Conservation (phyloP, 2,888 invertebrate species). For the Lepidonotus clava region DNA sequence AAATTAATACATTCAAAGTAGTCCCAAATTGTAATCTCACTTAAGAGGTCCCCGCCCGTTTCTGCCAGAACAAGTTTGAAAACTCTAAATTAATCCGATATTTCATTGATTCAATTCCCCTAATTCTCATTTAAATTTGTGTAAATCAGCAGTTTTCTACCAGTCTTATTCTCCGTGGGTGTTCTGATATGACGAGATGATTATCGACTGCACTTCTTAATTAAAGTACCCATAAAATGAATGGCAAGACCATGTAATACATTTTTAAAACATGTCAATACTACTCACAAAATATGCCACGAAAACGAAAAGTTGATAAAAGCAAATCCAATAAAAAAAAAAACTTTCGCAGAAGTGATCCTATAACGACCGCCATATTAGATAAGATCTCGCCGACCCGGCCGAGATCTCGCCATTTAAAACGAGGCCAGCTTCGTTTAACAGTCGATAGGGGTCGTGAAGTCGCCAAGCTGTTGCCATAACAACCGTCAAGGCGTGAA, state of each 20-base stretch:
- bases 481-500: not conserved
- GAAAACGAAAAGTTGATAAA: not conserved
- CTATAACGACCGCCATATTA: not conserved
- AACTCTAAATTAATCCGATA: too few species aligned
- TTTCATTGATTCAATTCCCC: too few species aligned
- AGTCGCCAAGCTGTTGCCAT: slow-evolving; percentile 10
- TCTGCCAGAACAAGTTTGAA: too few species aligned
- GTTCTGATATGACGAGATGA: not conserved
- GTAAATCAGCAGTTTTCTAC: too few species aligned
- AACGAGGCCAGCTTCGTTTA: not conserved
- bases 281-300: too few species aligned
- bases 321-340: not conserved
- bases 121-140: too few species aligned
- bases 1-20: too few species aligned
- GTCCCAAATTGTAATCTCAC: too few species aligned
- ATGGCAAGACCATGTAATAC: too few species aligned
- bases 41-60: too few species aligned
- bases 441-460: not conserved
- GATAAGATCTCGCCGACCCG: not conserved
- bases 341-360: not conserved
- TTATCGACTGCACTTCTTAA: not conserved
- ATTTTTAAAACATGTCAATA: too few species aligned
- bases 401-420: not conserved
- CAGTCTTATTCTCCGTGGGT: not conserved
- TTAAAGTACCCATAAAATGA: too few species aligned